Conservation (phyloP, 2,797 vertebrate genomes). For the Heterohyrax brucei region DNA sequence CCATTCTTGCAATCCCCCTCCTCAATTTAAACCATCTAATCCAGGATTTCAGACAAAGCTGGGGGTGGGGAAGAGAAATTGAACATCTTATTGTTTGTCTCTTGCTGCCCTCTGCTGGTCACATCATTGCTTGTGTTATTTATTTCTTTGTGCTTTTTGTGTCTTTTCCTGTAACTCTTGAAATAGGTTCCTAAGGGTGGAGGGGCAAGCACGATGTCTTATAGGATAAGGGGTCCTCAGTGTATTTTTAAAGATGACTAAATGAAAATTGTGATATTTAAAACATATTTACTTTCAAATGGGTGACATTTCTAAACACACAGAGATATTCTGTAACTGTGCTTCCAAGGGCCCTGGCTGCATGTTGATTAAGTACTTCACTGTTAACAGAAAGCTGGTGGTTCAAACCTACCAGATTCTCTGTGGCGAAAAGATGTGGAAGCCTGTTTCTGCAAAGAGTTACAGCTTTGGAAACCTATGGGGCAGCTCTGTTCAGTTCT, state of each 20-base stretch:
- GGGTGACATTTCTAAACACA: slow-evolving; percentile 23
- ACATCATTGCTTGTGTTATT: background rate
- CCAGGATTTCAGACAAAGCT: slow-evolving; percentile 26
- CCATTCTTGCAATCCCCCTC: background rate
- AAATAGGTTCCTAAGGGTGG: background rate
- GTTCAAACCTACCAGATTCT: too few relatives aligned
- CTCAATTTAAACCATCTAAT: slow-evolving; percentile 26
- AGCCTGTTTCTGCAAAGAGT: too few relatives aligned
- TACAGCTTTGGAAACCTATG: too few relatives aligned
- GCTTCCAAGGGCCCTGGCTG: too few relatives aligned
- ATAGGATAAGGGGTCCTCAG: background rate
- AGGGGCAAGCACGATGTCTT: background rate
- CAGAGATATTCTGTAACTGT: background rate
- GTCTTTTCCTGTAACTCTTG: background rate
- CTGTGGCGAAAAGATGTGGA: too few relatives aligned
- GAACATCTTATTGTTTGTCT: slow-evolving; percentile 79
- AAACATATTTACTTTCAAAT: background rate
- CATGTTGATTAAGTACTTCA: too few relatives aligned
- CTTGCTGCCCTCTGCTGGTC: slow-evolving; percentile 91
- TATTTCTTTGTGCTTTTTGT: background rate
- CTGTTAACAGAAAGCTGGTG: too few relatives aligned
- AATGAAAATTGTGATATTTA: slow-evolving; percentile 33
- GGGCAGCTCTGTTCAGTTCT: too few relatives aligned
- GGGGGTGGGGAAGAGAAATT: background rate
- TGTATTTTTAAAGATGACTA: background rate